phyloP scores from a whole-genome alignment of 2,888 invertebrate species.

The Drosophila gaucha region DNA sequence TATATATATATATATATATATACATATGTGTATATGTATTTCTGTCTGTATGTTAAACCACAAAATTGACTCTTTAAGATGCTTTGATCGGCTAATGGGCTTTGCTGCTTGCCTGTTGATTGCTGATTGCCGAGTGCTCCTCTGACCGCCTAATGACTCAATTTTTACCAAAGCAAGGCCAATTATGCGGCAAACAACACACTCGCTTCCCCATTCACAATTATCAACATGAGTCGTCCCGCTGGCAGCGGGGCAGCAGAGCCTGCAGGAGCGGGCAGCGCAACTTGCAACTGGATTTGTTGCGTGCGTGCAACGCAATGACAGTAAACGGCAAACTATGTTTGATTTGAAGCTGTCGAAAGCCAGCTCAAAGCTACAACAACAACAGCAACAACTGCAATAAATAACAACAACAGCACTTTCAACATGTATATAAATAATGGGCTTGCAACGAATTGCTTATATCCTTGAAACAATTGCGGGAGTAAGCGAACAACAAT shows the following conservation, averaged over 20 bases:
- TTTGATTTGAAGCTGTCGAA: constrained; percentile 69
- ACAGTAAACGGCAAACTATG: constrained; percentile 50
- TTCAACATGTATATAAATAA: constrained; percentile 5
- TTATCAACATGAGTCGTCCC: constrained; percentile 61
- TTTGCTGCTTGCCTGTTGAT: constrained; percentile 26
- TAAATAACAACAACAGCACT: constrained; percentile 24
- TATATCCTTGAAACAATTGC: not conserved
- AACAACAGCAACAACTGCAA: constrained; percentile 26
- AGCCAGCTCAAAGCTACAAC: constrained; percentile 34
- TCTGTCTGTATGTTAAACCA: constrained; percentile 21
- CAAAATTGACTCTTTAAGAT: constrained; percentile 46
- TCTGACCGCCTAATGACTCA: constrained; percentile 72
- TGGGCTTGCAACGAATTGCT: not conserved
- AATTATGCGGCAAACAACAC: constrained; percentile 50
- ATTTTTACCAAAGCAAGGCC: constrained; percentile 59
- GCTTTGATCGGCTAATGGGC: constrained; percentile 59
- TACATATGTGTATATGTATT: not conserved
- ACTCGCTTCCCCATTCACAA: constrained; percentile 47
- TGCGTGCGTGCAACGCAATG: constrained; percentile 66
- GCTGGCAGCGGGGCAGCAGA: not conserved
- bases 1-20: constrained; percentile 9
- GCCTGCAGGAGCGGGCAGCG: constrained; percentile 12
- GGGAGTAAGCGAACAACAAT: not conserved
- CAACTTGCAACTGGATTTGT: constrained; percentile 23
- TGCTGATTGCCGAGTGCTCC: constrained; percentile 39